Evolutionary conservation across 2,113 vertebrate species (phyloP).

Genomic region (Chaetorhynchus papuensis): DNA sequence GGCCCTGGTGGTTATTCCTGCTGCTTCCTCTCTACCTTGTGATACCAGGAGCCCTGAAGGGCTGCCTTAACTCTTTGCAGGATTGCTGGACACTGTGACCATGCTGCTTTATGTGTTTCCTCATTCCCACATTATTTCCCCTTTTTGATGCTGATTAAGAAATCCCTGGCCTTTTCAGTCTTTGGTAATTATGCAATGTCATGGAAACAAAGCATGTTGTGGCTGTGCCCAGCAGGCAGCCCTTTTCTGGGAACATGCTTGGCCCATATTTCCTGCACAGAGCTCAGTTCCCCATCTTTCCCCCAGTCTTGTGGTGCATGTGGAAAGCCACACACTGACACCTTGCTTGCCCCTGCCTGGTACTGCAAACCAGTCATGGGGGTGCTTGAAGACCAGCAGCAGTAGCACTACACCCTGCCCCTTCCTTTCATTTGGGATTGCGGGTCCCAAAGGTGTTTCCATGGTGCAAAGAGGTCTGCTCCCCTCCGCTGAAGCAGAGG

Average conservation of each 20-base stretch:
- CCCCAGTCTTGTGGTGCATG: fast-evolving
- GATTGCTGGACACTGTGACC: background rate
- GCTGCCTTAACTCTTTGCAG: background rate
- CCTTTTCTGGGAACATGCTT: background rate
- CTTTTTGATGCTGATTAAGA: background rate
- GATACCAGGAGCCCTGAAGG: background rate
- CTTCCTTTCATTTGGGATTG: background rate
- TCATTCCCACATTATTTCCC: background rate
- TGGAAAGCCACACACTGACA: fast-evolving
- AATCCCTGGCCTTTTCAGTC: background rate
- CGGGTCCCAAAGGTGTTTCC: background rate
- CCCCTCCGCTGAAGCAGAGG: background rate
- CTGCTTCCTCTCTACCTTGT: background rate
- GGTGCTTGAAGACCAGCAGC: background rate
- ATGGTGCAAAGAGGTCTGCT: background rate
- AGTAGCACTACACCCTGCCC: background rate
- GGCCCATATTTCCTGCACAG: background rate
- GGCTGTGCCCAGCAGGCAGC: background rate
- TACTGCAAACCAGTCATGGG: background rate
- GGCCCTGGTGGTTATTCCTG: background rate
- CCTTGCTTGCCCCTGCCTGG: background rate
- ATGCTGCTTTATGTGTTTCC: background rate
- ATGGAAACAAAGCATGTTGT: background rate
- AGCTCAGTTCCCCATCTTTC: background rate
- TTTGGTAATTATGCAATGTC: background rate